phyloP scores from a whole-genome alignment of 64 coral and sea anemone genomes.

The Trachythela sp. region DNA sequence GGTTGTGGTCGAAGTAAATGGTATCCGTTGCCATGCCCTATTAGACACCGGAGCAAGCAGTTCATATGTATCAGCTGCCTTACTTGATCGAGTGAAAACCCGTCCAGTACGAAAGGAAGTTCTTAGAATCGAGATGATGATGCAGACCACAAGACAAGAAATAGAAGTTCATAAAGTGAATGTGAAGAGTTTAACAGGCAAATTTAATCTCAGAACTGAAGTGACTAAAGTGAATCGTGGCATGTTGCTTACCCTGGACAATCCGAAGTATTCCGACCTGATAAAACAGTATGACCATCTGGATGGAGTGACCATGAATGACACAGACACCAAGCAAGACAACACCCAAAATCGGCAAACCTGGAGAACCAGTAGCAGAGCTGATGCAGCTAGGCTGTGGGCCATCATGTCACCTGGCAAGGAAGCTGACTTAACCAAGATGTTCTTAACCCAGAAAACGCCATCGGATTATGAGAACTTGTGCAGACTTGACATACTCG shows the following conservation, averaged over 20 bases:
- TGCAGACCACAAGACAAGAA: not conserved
- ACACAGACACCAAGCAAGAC: not conserved
- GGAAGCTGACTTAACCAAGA: not conserved
- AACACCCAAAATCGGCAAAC: not conserved
- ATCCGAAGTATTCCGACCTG: not conserved
- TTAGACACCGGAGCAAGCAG: not conserved
- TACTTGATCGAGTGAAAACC: not conserved
- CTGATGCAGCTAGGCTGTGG: conserved; percentile 33
- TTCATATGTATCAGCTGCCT: not conserved
- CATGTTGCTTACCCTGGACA: not conserved
- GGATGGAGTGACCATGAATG: not conserved
- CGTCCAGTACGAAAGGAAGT: not conserved
- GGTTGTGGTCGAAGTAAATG: not conserved
- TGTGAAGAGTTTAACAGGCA: not conserved
- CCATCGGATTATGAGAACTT: not conserved
- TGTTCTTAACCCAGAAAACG: not conserved
- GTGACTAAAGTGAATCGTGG: not conserved
- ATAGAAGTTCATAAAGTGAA: not conserved
- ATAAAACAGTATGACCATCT: not conserved
- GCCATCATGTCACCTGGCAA: conserved; percentile 44
- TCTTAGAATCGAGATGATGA: not conserved
- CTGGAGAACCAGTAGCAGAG: not conserved
- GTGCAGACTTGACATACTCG: not conserved
- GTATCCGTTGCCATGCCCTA: not conserved
- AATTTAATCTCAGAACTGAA: not conserved